Evolutionary conservation across 1,140 invertebrate genomes (phyloP), one percentile per base, ranked within the genome.

Genomic region (Atta colombica): DNA sequence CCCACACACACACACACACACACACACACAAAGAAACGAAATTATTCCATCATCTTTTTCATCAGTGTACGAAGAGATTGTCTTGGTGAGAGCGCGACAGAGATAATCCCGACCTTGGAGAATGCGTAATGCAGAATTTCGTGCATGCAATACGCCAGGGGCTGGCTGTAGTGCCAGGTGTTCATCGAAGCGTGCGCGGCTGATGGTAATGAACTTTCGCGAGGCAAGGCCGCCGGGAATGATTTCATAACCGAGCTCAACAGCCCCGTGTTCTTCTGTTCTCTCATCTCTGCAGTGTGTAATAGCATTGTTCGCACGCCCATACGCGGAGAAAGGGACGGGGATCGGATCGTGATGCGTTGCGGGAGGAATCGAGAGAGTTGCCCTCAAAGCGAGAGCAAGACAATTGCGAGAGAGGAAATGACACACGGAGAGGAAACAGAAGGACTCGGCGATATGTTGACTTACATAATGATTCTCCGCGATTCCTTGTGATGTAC

Each of bases 131-230:
- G 88, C 88, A 89, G 89, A 92, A 93, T 92, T 89, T 92, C 87
- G 91, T 90, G 88, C 88, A 87, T 69, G 81, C 75, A 85, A 90
- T 88, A 89, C 75, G 84, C 85, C 77, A 55, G 58, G 61, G 25
- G 55, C 63, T 39, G 88, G 82, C 77, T 65, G 78, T 49, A 60
- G 80, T 88, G 87, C 86, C 91, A 88, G 90, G 58, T 93, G 91
- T 92, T 92, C 88, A 86, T 88, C 92, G 69, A 77, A 87, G 91
- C 87, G 90, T 91, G 89, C 84, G 91, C 92, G 93, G 92, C 92
- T 93, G 93, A 95, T 94, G 94, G 94, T 94, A 95, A 95, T 94
- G 94, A 95, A 95, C 94, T 95, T 95, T 95, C 91, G 92, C 87
- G 88, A 87, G 91, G 92, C 94, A 95, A 95, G 94, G 94, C 92